phyloP scores from a whole-genome alignment of 2,888 invertebrate genomes.

The Aphidius colemani region DNA sequence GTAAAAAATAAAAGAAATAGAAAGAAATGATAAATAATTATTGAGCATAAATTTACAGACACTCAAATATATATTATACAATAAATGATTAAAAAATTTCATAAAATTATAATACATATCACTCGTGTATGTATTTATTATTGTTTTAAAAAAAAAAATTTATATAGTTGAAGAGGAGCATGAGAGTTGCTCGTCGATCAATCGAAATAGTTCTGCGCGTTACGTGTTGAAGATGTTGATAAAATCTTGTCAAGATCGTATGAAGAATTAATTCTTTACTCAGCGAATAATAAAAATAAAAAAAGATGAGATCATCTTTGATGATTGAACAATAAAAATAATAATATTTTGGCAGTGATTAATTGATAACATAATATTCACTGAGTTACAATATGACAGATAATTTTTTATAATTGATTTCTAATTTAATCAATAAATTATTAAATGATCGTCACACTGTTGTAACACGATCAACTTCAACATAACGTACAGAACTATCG shows the following conservation, averaged over 20 bases:
- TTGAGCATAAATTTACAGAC: neutral
- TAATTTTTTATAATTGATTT: neutral
- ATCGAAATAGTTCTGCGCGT: slow-evolving; percentile 50
- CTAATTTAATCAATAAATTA: neutral
- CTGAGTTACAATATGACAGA: neutral
- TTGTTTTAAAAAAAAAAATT: no score
- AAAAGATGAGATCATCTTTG: neutral
- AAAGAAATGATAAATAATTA: no score
- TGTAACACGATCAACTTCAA: slow-evolving; percentile 87
- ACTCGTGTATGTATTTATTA: neutral
- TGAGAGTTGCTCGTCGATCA: neutral
- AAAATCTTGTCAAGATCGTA: no score
- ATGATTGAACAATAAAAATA: slow-evolving; percentile 8
- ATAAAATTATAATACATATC: neutral
- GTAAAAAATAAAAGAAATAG: no score
- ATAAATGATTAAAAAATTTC: neutral
- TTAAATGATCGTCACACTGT: slow-evolving; percentile 75
- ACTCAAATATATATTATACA: neutral
- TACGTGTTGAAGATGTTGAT: slow-evolving; percentile 32
- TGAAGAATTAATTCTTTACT: neutral
- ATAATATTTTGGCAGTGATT: slow-evolving; percentile 1
- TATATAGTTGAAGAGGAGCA: no score
- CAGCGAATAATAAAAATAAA: neutral
- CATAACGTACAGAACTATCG: slow-evolving; percentile 93
- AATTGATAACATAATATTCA: neutral